Evolutionary conservation across 2,113 vertebrate species (phyloP), one percentile per base, ranked within the genome.

Genomic region (Rhegmatorhina hoffmannsi): DNA sequence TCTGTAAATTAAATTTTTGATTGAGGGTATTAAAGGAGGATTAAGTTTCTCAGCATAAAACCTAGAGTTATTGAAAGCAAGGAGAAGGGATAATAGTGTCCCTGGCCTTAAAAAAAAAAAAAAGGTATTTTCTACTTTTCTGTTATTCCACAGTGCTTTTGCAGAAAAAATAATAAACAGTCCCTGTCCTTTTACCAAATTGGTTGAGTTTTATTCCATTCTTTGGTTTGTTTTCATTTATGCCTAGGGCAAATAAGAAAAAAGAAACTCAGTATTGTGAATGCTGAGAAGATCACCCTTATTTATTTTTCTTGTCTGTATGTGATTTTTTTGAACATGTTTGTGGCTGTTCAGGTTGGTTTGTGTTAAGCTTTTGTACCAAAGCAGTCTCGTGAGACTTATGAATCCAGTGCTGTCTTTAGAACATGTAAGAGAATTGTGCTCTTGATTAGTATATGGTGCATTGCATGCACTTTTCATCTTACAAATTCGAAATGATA

Each of bases 311-410:
- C 63, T 55, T 62, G 31, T 6, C 24, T 18, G 1, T 62, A 4
- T 0, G 0, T 33, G 46, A 38, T 83, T 76, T 88, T 29, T 83
- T 60, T 43, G 1, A 4, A n/a, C 5, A 46, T 2, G 0, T 49
- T 76, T 1, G 0, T 47, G 63, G 25, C 49, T 62, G 9, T 58
- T 92, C 13, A 56, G 1, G 31, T 64, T 84, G 60, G 9, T 68
- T 84, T 85, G 7, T 67, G 55, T 69, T 76, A 28, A 31, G 24
- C 17, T 69, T 83, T 73, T 69, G 16, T 69, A 62, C 11, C 34
- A 28, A 18, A 46, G 34, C 11, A 33, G 24, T 77, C 9, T 29
- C 50, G 19, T 74, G 16, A 88, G 43, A 79, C 11, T 25, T 73
- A 18, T 2, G 8, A 19, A 29, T 64, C 34, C 17, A 68, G 29